These are phyloP conservation scores for Catharus ustulatus DNA, from an alignment of 2,797 vertebrate genomes.

Conservation along the genomic window DNA sequence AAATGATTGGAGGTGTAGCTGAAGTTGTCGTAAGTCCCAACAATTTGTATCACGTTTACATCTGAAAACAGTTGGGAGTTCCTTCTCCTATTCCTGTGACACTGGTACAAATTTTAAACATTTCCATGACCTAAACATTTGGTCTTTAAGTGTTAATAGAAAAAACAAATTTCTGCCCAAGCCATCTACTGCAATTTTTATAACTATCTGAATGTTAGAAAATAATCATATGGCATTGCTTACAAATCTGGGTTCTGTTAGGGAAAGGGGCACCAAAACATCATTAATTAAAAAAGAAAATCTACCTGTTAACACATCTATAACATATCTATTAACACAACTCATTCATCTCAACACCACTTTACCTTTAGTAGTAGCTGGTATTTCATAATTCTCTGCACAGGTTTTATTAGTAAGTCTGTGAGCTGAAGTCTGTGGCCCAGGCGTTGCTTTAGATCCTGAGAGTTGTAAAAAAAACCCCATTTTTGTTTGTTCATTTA, in stretches of 20 bases:
- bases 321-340: background rate
- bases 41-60: background rate
- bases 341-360: background rate
- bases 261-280: background rate
- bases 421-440: constrained; percentile 93
- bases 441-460: constrained; percentile 94
- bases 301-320: background rate
- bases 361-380: constrained; percentile 95
- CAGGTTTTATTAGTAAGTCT: constrained; percentile 93
- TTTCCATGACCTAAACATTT: background rate
- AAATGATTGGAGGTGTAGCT: background rate
- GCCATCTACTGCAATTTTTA: background rate
- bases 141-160: background rate
- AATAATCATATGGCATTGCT: background rate
- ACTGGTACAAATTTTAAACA: background rate
- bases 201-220: background rate
- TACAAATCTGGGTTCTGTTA: background rate
- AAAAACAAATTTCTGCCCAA: background rate
- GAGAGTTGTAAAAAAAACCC: constrained; percentile 29
- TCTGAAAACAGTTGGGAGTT: background rate
- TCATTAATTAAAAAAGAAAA: background rate
- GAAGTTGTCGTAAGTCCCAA: background rate
- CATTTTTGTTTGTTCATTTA: background rate
- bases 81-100: background rate
- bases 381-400: constrained; percentile 98